Evolutionary conservation across 1,140 invertebrate genomes (phyloP).

Genomic region (Philotrypesis tridentata): DNA sequence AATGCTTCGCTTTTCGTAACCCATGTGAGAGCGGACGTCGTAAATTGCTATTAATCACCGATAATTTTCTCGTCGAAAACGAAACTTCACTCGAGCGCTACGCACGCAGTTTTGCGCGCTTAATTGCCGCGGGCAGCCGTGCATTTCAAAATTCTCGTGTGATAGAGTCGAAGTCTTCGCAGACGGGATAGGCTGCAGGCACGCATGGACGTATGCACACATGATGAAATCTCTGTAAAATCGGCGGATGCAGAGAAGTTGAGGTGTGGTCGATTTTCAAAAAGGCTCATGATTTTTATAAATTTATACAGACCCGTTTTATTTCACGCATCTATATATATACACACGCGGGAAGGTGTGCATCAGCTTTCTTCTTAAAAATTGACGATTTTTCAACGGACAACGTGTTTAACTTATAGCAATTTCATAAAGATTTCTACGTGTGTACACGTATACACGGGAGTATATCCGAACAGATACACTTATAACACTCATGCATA

Average conservation of each 20-base stretch:
- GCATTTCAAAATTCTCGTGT: constrained; percentile 31
- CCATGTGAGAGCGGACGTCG: neutral
- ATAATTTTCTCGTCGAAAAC: constrained; percentile 35
- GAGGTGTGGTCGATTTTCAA: too few relatives aligned
- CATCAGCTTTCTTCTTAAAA: too few relatives aligned
- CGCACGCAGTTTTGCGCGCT: neutral
- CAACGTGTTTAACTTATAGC: too few relatives aligned
- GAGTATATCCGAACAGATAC: constrained; percentile 24
- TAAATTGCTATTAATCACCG: constrained; percentile 34
- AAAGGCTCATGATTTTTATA: too few relatives aligned
- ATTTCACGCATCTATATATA: neutral
- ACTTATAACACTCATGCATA: neutral
- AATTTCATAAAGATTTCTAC: too few relatives aligned
- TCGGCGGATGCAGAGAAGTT: too few relatives aligned
- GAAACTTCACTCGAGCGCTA: constrained; percentile 23
- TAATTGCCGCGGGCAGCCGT: neutral
- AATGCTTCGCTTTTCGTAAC: constrained; percentile 24
- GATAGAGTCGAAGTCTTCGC: neutral
- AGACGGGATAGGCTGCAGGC: too few relatives aligned
- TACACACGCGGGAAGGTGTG: too few relatives aligned
- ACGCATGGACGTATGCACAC: too few relatives aligned
- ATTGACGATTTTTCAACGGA: too few relatives aligned
- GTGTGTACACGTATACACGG: neutral
- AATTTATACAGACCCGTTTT: too few relatives aligned
- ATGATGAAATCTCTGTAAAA: too few relatives aligned